A percentile compares a stretch with the other conserved stretches of the same genome.
These are phyloP conservation scores for Parauchenoglanis ngamensis DNA, from an alignment of 2,797 vertebrate species.

Conservation along the genomic window DNA sequence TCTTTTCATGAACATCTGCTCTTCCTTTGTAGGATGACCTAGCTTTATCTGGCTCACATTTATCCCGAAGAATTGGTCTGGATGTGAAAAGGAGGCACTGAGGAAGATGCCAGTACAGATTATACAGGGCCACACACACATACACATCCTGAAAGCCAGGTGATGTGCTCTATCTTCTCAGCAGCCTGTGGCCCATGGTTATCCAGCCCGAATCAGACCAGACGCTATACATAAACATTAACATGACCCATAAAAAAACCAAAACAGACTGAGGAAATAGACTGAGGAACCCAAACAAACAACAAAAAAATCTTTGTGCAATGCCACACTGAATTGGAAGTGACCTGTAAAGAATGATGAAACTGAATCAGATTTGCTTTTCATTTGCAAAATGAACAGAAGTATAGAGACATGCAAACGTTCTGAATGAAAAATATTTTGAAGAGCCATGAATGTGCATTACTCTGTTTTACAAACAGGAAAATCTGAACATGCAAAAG, in stretches of 20 bases:
- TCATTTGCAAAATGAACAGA: background rate
- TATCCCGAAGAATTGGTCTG: slow-evolving; percentile 66
- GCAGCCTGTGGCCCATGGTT: slow-evolving; percentile 25
- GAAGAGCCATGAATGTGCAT: background rate
- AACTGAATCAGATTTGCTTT: background rate
- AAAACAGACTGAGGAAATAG: slow-evolving; percentile 50
- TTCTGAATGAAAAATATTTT: slow-evolving; percentile 51
- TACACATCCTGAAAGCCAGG: slow-evolving; percentile 46
- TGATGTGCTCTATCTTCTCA: slow-evolving; percentile 32
- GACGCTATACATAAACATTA: slow-evolving; percentile 53
- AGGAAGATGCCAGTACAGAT: slow-evolving; percentile 70
- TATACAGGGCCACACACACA: slow-evolving; percentile 56
- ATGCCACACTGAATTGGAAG: background rate
- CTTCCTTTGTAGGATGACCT: slow-evolving; percentile 71
- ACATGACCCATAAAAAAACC: slow-evolving; percentile 54
- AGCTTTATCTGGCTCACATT: slow-evolving; percentile 66
- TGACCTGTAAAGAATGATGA: slow-evolving; percentile 22
- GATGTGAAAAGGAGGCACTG: slow-evolving; percentile 63
- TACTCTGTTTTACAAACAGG: background rate
- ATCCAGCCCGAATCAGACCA: slow-evolving; percentile 43
- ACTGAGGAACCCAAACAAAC: slow-evolving; percentile 18
- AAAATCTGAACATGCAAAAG: slow-evolving; percentile 55
- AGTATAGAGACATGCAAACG: background rate
- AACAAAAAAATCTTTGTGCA: slow-evolving; percentile 34
- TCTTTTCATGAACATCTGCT: slow-evolving; percentile 52